Percentiles rank a stretch among this genome's conserved stretches.
Evolutionary conservation across 1,140 invertebrate genomes (phyloP).

Genomic region (Andricus grossulariae): DNA sequence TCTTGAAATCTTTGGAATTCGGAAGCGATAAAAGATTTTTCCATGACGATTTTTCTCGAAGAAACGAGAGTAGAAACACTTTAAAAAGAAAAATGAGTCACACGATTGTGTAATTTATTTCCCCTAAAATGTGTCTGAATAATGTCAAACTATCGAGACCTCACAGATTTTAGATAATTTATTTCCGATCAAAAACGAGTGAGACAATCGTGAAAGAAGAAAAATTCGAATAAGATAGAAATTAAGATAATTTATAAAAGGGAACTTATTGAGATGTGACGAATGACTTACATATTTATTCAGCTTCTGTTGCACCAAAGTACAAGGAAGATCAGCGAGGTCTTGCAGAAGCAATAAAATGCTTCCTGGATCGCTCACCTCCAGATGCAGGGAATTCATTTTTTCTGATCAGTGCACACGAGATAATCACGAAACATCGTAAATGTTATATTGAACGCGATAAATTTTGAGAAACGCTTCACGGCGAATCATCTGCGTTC

Average conservation of each 20-base stretch:
- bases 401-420: constrained; percentile 30
- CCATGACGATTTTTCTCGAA: constrained; percentile 16
- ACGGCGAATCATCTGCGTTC: constrained; percentile 15
- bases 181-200: background rate
- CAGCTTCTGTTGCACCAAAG: constrained; percentile 59
- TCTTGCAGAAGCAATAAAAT: constrained; percentile 60
- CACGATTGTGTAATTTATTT: constrained; percentile 19
- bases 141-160: background rate
- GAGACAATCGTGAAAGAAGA: too few species aligned
- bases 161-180: background rate
- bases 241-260: background rate
- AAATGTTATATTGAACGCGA: background rate
- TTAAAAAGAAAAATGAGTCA: constrained; percentile 28
- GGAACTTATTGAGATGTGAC: background rate
- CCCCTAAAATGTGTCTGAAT: constrained; percentile 9
- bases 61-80: constrained; percentile 11
- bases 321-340: constrained; percentile 59
- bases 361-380: constrained; percentile 32
- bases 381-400: constrained; percentile 39
- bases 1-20: background rate
- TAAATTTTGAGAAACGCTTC: constrained; percentile 18
- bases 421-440: constrained; percentile 29
- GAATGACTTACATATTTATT: constrained; percentile 61
- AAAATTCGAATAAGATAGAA: too few species aligned
- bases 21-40: constrained; percentile 25